Evolutionary conservation across 2,113 vertebrate species (phyloP).

Genomic region (Megaleporinus macrocephalus): DNA sequence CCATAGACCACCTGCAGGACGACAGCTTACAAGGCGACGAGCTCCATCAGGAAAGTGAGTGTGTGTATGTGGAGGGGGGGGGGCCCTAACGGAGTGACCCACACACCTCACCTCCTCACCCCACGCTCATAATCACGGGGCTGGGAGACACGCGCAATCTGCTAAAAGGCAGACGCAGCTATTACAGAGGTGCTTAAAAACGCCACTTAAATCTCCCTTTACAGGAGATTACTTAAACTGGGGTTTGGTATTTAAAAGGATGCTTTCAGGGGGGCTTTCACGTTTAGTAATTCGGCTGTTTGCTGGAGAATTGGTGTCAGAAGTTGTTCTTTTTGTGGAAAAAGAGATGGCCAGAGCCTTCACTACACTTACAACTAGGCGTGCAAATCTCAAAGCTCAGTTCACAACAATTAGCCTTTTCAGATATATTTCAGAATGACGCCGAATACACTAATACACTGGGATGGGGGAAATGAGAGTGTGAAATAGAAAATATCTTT

Average conservation of each 20-base stretch:
- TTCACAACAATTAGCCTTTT: not conserved
- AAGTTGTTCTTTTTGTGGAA: slow-evolving; percentile 24
- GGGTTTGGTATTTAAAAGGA: slow-evolving; percentile 99
- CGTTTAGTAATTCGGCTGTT: slow-evolving; percentile 94
- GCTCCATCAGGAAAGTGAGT: slow-evolving; percentile 87
- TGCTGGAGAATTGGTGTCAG: slow-evolving; percentile 66
- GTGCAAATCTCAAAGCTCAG: not conserved
- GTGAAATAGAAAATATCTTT: too few relatives aligned
- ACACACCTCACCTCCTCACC: slow-evolving; percentile 97
- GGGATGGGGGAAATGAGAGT: too few relatives aligned
- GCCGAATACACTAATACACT: too few relatives aligned
- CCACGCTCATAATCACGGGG: slow-evolving; percentile 99
- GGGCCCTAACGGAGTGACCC: slow-evolving; percentile 94
- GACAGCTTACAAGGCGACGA: slow-evolving; percentile 91
- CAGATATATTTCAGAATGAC: too few relatives aligned
- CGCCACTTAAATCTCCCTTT: slow-evolving; percentile 99
- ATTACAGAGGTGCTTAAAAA: slow-evolving; percentile 99
- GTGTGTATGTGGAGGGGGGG: slow-evolving; percentile 96
- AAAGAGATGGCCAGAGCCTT: not conserved
- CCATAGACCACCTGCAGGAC: slow-evolving; percentile 91
- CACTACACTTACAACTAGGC: not conserved
- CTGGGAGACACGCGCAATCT: slow-evolving; percentile 95
- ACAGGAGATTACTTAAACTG: slow-evolving; percentile 99
- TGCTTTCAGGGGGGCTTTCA: slow-evolving; percentile 94
- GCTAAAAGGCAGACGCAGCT: slow-evolving; percentile 97